Conservation (phyloP, 2,113 vertebrate species). For the Percina caprodes region DNA sequence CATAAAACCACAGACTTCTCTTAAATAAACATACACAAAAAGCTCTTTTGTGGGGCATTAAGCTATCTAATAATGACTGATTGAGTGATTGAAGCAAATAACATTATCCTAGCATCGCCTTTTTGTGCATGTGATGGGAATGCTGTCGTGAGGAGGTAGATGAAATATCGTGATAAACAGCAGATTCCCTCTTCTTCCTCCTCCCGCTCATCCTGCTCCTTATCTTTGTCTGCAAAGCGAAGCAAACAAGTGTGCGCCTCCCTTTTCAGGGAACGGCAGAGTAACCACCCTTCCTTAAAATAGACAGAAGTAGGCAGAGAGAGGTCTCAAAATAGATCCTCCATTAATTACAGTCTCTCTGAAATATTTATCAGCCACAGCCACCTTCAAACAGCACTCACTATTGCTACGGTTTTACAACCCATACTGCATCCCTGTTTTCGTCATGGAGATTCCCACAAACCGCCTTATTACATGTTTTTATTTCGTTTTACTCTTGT, state of each 20-base stretch:
- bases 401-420: conserved; percentile 46
- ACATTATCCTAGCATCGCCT: background rate
- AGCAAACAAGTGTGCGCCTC: conserved; percentile 58
- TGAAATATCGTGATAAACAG: conserved; percentile 56
- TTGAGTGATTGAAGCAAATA: background rate
- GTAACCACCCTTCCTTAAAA: conserved; percentile 73
- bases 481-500: conserved; percentile 18
- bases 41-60: background rate
- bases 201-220: conserved; percentile 43
- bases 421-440: conserved; percentile 22
- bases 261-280: conserved; percentile 48
- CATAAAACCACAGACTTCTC: background rate
- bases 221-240: conserved; percentile 66
- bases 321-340: conserved; percentile 79
- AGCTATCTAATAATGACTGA: conserved; percentile 4
- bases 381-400: conserved; percentile 63
- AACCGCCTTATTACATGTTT: conserved; percentile 11
- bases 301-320: conserved; percentile 57
- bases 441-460: conserved; percentile 48
- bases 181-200: conserved; percentile 40
- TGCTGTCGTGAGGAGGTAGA: conserved; percentile 37
- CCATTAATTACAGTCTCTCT: conserved; percentile 78
- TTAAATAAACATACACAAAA: conserved; percentile 10
- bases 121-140: conserved; percentile 39
- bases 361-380: conserved; percentile 79